Base-by-base conservation (phyloP, 2,113 vertebrate genomes). In the Nothoprocta perdicaria region DNA sequence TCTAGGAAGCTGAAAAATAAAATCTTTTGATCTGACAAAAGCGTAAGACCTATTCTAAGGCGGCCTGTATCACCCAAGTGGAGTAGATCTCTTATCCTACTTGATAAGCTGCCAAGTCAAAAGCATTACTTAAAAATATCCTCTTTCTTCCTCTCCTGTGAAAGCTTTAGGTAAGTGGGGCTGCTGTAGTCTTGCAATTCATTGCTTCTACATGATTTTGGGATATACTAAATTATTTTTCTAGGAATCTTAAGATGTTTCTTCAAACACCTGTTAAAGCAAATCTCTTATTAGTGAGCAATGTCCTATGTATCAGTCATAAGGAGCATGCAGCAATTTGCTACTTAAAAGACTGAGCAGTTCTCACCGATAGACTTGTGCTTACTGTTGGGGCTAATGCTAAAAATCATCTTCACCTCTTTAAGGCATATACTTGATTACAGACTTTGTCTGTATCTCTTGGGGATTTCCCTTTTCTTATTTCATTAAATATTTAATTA, bases 21-120 rank as follows among this genome's bases (percentile, higher is more conserved):
- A 80, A 88, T n/a, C 69, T 84, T 92, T 65, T 79, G 21, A 69
- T 74, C 63, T 87, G 58, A 92, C 75, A 95, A 66, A n/a, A 81
- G 48, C 0, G 0, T 65, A 88, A 84, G 66, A 63, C 78, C 41
- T 87, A 33, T 60, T 73, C 62, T 66, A 89, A 67, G 35, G 84
- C 75, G 92, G 50, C 18, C 58, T 43, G 46, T 35, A 67, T 21
- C 67, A 67, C 50, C 63, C 45, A 84, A 52, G 52, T 65, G 57
- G 45, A 86, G 41, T 45, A 86, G 46, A 71, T 67, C 78, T 86
- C 62, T 61, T 81, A 68, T 38, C 72, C 81, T 67, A 33, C 9
- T 52, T 74, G 53, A 78, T 66, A 80, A 9, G 31, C 15, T 41
- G 41, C 41, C 72, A 95, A 87, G 92, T 77, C 52, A 83, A 90